phyloP scores from a whole-genome alignment of 2,113 vertebrate species.

The Gymnorhina tibicen region DNA sequence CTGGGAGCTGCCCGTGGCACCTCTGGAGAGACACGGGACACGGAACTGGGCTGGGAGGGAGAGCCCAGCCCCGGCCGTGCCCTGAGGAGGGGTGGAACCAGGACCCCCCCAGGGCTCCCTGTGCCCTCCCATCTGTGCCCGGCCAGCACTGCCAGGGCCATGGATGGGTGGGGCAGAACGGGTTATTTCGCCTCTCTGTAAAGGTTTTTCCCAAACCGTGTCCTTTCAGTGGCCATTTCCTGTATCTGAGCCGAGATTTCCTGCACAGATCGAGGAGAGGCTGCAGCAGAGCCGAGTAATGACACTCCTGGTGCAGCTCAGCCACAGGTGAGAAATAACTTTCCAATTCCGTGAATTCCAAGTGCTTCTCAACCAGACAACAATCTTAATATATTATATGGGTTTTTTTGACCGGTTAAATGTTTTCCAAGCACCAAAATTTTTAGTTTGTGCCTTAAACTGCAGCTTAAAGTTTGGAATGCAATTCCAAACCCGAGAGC shows the following conservation, averaged over 20 bases:
- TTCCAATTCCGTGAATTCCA: not conserved
- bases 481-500: fast-evolving
- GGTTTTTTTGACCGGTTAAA: not conserved
- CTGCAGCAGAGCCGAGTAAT: not conserved
- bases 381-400: not conserved
- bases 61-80: not conserved
- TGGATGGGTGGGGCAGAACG: fast-evolving
- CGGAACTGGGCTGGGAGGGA: not conserved
- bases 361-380: not conserved
- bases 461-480: not conserved
- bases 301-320: not conserved
- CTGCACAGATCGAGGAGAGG: not conserved
- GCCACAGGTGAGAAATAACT: not conserved
- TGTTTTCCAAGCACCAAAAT: not conserved
- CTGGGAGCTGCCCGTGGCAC: not conserved
- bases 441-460: not conserved
- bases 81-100: not conserved
- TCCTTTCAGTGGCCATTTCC: not conserved
- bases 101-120: not conserved
- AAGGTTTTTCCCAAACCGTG: not conserved
- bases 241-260: not conserved
- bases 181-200: fast-evolving
- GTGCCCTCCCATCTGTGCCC: not conserved
- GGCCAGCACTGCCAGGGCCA: not conserved
- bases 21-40: fast-evolving